Conservation (phyloP, 2,797 vertebrate species). For the Spinibarbus caldwelli region DNA sequence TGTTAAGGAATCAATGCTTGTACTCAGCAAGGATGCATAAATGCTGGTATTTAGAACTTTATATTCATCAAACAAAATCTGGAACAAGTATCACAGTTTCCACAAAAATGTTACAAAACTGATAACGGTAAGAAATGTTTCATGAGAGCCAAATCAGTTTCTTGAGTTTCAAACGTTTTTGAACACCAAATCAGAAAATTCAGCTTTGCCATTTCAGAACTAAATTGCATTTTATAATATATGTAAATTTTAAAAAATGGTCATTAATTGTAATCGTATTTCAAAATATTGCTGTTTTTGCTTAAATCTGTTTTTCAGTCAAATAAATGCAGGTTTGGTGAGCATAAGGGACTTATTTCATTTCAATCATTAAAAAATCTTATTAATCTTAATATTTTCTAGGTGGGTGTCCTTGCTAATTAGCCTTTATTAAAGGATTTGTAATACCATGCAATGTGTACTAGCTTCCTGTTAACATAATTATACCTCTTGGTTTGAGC, state of each 20-base stretch:
- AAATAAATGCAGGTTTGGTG: neutral
- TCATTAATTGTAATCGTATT: neutral
- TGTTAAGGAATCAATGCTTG: neutral
- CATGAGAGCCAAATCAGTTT: neutral
- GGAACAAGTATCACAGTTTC: neutral
- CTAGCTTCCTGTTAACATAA: neutral
- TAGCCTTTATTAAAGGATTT: neutral
- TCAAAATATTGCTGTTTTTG: neutral
- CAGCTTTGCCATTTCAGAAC: neutral
- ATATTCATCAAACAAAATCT: neutral
- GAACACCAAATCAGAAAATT: neutral
- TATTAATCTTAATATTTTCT: neutral
- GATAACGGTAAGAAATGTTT: neutral
- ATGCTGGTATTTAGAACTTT: neutral
- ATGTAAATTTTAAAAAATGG: neutral
- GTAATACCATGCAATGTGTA: neutral
- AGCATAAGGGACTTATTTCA: neutral
- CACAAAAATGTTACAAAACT: neutral
- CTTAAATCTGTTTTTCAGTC: neutral
- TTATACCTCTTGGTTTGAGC: slow-evolving; percentile 93
- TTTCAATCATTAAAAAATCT: neutral
- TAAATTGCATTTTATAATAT: neutral
- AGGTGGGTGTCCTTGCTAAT: no score
- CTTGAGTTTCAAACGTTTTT: neutral
- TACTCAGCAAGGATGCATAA: neutral